Conservation (phyloP, 2,113 vertebrate genomes). For the Limanda limanda region DNA sequence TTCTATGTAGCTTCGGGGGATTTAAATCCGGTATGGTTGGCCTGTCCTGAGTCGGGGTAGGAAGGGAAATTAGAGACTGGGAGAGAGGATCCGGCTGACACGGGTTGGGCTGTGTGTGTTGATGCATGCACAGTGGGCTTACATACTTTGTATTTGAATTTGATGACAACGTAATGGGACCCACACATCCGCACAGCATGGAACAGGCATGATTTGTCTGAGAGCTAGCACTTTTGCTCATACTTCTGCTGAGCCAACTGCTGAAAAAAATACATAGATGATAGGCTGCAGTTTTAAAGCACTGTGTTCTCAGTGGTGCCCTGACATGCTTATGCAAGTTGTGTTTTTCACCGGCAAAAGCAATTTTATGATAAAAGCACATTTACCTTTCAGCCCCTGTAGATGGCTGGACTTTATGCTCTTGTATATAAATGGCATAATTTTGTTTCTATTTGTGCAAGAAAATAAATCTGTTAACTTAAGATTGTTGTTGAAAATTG, state of each 20-base stretch:
- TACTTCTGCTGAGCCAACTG: conserved; percentile 58
- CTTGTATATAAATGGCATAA: background rate
- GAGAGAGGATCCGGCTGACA: conserved; percentile 52
- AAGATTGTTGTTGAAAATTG: background rate
- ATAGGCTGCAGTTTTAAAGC: conserved; percentile 58
- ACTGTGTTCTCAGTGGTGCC: conserved; percentile 20
- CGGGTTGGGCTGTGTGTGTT: conserved; percentile 25
- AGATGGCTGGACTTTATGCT: background rate
- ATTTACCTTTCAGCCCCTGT: conserved; percentile 5
- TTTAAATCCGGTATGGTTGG: conserved; percentile 58
- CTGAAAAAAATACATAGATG: conserved; percentile 46
- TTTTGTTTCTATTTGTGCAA: background rate
- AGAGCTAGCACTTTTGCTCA: conserved; percentile 53
- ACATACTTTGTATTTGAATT: conserved; percentile 30
- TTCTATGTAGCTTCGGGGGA: conserved; percentile 71
- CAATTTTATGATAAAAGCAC: conserved; percentile 36
- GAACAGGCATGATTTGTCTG: conserved; percentile 36
- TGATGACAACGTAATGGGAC: conserved; percentile 40
- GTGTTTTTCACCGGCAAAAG: conserved; percentile 27
- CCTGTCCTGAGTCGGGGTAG: conserved; percentile 27
- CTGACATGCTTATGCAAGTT: conserved; percentile 1
- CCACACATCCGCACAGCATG: conserved; percentile 54
- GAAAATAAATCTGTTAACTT: background rate
- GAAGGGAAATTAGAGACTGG: conserved; percentile 52
- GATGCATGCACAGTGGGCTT: conserved; percentile 24